A percentile compares a stretch with the other conserved stretches of the same genome.
Conservation (phyloP, 92 coral and sea anemone genomes). For the Parazoanthus atlanticus region DNA sequence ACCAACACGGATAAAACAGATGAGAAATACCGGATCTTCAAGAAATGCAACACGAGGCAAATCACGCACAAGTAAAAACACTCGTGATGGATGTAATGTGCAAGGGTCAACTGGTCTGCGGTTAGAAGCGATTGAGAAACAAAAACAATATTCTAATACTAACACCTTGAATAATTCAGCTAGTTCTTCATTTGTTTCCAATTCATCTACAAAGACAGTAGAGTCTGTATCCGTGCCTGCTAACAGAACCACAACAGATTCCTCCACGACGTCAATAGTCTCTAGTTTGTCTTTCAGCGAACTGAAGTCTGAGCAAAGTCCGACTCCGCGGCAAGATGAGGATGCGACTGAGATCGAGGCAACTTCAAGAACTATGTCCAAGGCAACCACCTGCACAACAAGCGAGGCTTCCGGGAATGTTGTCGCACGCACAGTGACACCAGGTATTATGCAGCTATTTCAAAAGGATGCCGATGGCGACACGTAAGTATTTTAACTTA, state of each 20-base stretch:
- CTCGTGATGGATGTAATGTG: background rate
- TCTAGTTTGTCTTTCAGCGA: background rate
- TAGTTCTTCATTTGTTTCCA: background rate
- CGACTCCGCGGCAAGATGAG: background rate
- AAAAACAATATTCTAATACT: background rate
- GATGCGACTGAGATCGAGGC: background rate
- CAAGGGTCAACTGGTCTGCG: background rate
- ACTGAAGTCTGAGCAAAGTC: background rate
- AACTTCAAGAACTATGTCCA: background rate
- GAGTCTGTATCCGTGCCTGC: background rate
- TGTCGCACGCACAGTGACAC: background rate
- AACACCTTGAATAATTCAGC: background rate
- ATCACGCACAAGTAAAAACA: background rate
- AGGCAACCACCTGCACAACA: background rate
- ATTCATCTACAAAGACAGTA: background rate
- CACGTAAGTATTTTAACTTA: slow-evolving; percentile 13
- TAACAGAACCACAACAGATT: background rate
- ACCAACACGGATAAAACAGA: background rate
- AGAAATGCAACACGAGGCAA: slow-evolving; percentile 1
- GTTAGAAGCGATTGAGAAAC: background rate
- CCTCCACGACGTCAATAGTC: background rate
- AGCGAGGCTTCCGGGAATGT: background rate
- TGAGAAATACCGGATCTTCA: background rate
- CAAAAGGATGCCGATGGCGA: slow-evolving; percentile 41
- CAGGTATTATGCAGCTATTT: slow-evolving; percentile 16